phyloP scores from a whole-genome alignment of 2,888 invertebrate species.

The Archaeoteleia sp. region DNA sequence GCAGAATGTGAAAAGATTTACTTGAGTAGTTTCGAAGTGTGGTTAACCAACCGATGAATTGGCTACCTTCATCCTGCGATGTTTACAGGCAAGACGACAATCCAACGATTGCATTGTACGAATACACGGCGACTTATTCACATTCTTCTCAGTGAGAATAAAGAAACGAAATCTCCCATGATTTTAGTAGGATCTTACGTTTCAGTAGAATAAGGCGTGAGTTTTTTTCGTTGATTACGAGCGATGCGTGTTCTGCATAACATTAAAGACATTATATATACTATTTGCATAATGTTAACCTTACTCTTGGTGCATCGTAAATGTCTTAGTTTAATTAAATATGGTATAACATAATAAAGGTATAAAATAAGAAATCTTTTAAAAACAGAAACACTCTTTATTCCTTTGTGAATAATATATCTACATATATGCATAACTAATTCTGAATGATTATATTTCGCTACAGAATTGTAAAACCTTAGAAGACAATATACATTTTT shows the following conservation, averaged over 20 bases:
- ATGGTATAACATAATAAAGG: too few relatives aligned
- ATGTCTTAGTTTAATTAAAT: too few relatives aligned
- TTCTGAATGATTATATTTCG: too few relatives aligned
- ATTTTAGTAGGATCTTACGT: conserved; percentile 2
- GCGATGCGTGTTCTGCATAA: conserved; percentile 25
- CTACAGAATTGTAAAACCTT: too few relatives aligned
- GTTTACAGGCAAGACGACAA: conserved; percentile 53
- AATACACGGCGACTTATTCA: conserved; percentile 22
- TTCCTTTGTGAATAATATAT: too few relatives aligned
- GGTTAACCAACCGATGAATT: conserved; percentile 55
- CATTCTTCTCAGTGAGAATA: conserved; percentile 37
- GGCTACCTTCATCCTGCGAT: conserved; percentile 43
- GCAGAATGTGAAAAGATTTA: conserved; percentile 28
- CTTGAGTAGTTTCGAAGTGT: conserved; percentile 48
- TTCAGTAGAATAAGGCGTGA: conserved; percentile 1
- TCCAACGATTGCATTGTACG: conserved; percentile 51
- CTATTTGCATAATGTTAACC: too few relatives aligned
- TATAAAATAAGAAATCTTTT: too few relatives aligned
- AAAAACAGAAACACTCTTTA: too few relatives aligned
- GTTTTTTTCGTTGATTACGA: conserved; percentile 20
- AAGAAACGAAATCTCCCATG: conserved; percentile 27
- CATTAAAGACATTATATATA: too few relatives aligned
- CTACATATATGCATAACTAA: too few relatives aligned
- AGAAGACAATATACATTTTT: too few relatives aligned
- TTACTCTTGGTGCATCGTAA: too few relatives aligned